Conservation (phyloP, 2,888 invertebrate genomes). For the Pristionchus exspectatus region DNA sequence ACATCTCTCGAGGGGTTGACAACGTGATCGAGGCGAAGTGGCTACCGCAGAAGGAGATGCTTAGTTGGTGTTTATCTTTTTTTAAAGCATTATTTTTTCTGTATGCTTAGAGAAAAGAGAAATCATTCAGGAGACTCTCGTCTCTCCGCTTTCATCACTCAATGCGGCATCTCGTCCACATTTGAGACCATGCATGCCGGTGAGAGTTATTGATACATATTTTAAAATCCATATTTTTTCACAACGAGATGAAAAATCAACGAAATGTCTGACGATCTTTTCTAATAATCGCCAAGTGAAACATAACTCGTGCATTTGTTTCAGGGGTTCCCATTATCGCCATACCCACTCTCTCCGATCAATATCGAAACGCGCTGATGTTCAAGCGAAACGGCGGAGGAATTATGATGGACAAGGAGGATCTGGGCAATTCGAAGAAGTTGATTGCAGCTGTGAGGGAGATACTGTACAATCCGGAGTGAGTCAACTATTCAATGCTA, state of each 20-base stretch:
- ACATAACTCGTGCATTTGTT: background rate
- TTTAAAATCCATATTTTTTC: no score
- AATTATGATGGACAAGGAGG: constrained; percentile 59
- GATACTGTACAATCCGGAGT: constrained; percentile 62
- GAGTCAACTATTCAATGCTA: no score
- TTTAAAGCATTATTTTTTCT: background rate
- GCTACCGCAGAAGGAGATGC: constrained; percentile 24
- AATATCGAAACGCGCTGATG: constrained; percentile 65
- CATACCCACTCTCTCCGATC: constrained; percentile 69
- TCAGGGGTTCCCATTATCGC: constrained; percentile 50
- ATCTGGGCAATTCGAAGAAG: constrained; percentile 57
- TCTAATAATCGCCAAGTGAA: background rate
- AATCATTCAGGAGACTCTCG: constrained; percentile 57
- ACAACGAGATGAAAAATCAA: no score
- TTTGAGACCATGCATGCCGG: constrained; percentile 63
- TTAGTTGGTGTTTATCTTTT: background rate
- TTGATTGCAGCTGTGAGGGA: constrained; percentile 57
- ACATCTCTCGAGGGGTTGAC: background rate
- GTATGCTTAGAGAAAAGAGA: no score
- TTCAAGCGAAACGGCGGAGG: constrained; percentile 61
- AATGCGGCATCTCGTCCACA: constrained; percentile 62
- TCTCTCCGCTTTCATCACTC: constrained; percentile 62
- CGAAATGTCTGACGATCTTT: no score
- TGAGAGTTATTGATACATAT: constrained; percentile 56
- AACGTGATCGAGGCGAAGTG: background rate